Evolutionary conservation across 1,140 invertebrate species (phyloP), one percentile per base, ranked within the genome.

Genomic region (Linepithema humile): DNA sequence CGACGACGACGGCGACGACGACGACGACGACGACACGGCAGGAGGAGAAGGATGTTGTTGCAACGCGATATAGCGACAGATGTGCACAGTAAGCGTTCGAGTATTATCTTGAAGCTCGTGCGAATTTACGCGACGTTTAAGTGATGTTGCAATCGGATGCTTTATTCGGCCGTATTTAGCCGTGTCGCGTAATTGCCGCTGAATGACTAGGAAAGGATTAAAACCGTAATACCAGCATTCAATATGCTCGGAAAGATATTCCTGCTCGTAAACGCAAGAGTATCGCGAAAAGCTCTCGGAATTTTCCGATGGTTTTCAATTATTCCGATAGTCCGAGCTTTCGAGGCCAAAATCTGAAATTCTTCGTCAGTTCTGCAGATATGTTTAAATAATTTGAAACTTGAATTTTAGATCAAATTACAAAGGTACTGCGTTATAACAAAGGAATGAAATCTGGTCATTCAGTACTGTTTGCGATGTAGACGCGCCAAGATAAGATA

Each of bases 31-130:
- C n/a, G n/a, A n/a, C n/a, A n/a, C n/a, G n/a, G n/a, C n/a, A n/a
- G n/a, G n/a, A n/a, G 17, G 45, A 85, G 75, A 77, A 59, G 35
- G 50, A 43, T 48, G 23, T 62, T 73, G 17, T 40, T 78, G 77
- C 65, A 73, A 70, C 23, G 20, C 23, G 62, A 70, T 17, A 69
- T n/a, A n/a, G 17, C 65, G 17, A 43, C 72, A 60, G 69, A 72
- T 72, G 20, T 55, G 69, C 69, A 72, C 20, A 55, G 32, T 55
- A 72, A 72, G 69, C 69, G 32, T 29, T 72, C 53, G 35, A 72
- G 20, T 48, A 53, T 72, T 72, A 72, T 72, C 69, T 72, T 15
- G 48, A 7, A 55, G 48, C 48, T 72, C 48, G 32, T 20, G 48
- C 20, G 32, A 55, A 20, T 72, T 72, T 72, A 72, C 69, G 48